Evolutionary conservation across 2,888 invertebrate species (phyloP).

Genomic region (Phortica okadai): DNA sequence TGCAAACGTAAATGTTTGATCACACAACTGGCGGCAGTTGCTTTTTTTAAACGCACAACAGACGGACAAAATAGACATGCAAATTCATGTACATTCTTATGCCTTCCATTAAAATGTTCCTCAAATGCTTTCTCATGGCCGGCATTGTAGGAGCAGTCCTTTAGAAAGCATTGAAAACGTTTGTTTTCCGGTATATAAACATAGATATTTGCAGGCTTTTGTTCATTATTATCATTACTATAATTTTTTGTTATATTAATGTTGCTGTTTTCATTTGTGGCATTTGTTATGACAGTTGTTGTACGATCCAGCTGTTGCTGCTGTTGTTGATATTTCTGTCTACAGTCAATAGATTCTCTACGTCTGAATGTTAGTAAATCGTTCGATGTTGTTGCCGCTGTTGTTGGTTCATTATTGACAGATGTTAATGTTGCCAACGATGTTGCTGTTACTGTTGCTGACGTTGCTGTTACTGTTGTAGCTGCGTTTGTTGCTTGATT

Average conservation of each 20-base stretch:
- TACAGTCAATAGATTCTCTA: constrained; percentile 79
- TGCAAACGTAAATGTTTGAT: constrained; percentile 86
- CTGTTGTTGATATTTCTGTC: constrained; percentile 51
- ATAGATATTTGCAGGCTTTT: constrained; percentile 41
- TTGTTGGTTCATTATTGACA: constrained; percentile 78
- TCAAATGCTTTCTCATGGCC: constrained; percentile 84
- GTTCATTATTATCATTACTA: constrained; percentile 45
- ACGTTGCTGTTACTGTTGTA: background rate
- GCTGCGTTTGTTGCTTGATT: background rate
- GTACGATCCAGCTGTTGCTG: background rate
- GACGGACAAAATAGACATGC: constrained; percentile 85
- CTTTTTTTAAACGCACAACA: constrained; percentile 73
- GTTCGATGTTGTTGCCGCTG: background rate
- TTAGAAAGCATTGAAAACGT: constrained; percentile 85
- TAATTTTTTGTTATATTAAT: background rate
- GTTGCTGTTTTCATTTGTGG: background rate
- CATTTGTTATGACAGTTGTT: background rate
- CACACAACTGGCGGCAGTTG: constrained; percentile 78
- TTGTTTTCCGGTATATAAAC: constrained; percentile 78
- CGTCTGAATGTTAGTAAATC: too few species aligned
- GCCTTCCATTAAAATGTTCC: constrained; percentile 84
- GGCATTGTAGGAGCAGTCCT: constrained; percentile 83
- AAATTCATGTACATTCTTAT: constrained; percentile 80
- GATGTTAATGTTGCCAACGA: constrained; percentile 67
- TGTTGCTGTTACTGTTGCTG: background rate